phyloP scores from a whole-genome alignment of 1,140 invertebrate species.

The Paracyclopina nana region DNA sequence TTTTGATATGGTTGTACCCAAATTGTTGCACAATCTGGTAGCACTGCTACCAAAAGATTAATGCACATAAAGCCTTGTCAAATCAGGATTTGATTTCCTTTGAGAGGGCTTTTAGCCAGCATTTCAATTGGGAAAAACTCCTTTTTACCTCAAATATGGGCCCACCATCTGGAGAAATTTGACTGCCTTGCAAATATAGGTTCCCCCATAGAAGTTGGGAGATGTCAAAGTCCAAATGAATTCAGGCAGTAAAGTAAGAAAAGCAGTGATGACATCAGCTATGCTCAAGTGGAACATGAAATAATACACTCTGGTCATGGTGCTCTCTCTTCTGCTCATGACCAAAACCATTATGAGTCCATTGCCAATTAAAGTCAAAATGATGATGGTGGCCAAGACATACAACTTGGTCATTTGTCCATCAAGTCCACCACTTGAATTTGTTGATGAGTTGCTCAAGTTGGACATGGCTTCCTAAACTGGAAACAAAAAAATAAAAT shows the following conservation, averaged over 20 bases:
- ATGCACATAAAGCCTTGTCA: too few species aligned
- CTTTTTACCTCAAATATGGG: slow-evolving; percentile 33
- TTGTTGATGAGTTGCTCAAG: too few species aligned
- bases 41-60: too few species aligned
- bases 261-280: slow-evolving; percentile 45
- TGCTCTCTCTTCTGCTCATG: slow-evolving; percentile 26
- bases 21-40: too few species aligned
- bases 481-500: too few species aligned
- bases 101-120: not conserved
- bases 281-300: slow-evolving; percentile 49
- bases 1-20: too few species aligned
- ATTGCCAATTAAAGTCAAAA: slow-evolving; percentile 43
- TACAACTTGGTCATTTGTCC: slow-evolving; percentile 43
- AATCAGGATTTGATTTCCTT: not conserved
- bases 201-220: slow-evolving; percentile 38
- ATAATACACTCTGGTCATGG: slow-evolving; percentile 45
- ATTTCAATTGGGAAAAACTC: not conserved
- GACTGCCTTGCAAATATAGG: slow-evolving; percentile 41
- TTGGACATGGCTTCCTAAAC: too few species aligned
- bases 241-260: slow-evolving; percentile 48
- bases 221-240: slow-evolving; percentile 42
- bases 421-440: too few species aligned
- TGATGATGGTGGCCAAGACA: slow-evolving; percentile 38
- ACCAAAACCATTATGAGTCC: slow-evolving; percentile 35
- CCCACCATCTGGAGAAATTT: slow-evolving; percentile 45